Conservation (phyloP, 2,113 vertebrate species). For the Aepyceros melampus region DNA sequence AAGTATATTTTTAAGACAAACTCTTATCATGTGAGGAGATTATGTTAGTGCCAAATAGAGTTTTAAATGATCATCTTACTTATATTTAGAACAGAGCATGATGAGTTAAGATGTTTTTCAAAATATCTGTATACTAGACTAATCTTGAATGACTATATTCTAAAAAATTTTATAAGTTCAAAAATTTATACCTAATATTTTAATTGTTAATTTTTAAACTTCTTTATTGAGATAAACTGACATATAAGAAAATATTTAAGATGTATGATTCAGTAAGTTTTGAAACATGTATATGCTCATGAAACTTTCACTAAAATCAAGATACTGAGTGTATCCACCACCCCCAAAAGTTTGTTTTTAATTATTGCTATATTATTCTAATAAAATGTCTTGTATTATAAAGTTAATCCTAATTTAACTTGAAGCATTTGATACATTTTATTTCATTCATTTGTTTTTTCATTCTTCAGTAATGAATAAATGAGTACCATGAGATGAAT, state of each 20-base stretch:
- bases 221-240: not conserved
- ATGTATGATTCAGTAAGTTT: not conserved
- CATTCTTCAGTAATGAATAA: not conserved
- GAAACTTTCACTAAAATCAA: not conserved
- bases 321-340: not conserved
- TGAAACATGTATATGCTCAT: not conserved
- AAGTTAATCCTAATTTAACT: not conserved
- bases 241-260: not conserved
- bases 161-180: not conserved
- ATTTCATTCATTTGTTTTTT: not conserved
- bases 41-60: not conserved
- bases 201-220: not conserved
- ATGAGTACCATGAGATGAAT: not conserved
- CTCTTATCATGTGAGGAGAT: not conserved
- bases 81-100: not conserved
- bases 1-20: not conserved
- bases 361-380: not conserved
- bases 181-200: not conserved
- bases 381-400: not conserved
- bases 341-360: not conserved
- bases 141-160: not conserved
- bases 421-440: not conserved
- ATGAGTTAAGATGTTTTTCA: not conserved
- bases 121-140: not conserved
- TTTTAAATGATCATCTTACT: not conserved